Evolutionary conservation across 2,888 invertebrate species (phyloP).

Genomic region (Cataglyphis rosenhaueri): DNA sequence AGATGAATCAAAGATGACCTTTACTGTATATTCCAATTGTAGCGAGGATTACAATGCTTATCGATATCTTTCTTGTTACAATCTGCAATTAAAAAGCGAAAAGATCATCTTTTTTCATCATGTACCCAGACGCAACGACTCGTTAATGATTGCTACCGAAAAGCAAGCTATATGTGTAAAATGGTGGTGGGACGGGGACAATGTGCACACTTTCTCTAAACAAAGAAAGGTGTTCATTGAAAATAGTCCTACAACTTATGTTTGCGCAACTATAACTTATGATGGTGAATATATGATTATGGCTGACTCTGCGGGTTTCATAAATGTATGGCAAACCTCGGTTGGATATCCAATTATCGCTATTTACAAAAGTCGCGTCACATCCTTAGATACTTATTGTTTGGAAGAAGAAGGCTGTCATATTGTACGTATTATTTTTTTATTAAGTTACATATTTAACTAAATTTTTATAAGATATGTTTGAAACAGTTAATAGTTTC

Average conservation of each 20-base stretch:
- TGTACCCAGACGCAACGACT: conserved; percentile 72
- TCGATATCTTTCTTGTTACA: conserved; percentile 76
- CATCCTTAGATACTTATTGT: conserved; percentile 82
- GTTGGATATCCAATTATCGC: conserved; percentile 75
- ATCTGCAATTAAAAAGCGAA: conserved; percentile 70
- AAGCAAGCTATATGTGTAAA: conserved; percentile 75
- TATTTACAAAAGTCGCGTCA: conserved; percentile 79
- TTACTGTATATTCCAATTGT: conserved; percentile 71
- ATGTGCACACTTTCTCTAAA: conserved; percentile 76
- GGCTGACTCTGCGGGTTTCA: conserved; percentile 84
- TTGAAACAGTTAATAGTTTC: conserved; percentile 1
- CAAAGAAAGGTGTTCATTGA: conserved; percentile 72
- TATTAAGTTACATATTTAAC: background rate
- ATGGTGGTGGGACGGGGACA: conserved; percentile 71
- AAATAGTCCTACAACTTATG: conserved; percentile 73
- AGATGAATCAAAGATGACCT: conserved; percentile 75
- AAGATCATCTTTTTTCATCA: conserved; percentile 78
- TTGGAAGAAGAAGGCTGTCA: conserved; percentile 74
- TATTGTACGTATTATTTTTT: conserved; percentile 66
- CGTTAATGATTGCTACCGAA: conserved; percentile 80
- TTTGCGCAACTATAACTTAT: conserved; percentile 84
- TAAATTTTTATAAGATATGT: background rate
- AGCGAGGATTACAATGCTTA: conserved; percentile 56
- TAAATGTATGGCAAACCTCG: conserved; percentile 84
- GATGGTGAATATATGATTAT: conserved; percentile 85